These are phyloP conservation scores for Villa cingulata DNA, from an alignment of 2,888 invertebrate species.

Conservation along the genomic window DNA sequence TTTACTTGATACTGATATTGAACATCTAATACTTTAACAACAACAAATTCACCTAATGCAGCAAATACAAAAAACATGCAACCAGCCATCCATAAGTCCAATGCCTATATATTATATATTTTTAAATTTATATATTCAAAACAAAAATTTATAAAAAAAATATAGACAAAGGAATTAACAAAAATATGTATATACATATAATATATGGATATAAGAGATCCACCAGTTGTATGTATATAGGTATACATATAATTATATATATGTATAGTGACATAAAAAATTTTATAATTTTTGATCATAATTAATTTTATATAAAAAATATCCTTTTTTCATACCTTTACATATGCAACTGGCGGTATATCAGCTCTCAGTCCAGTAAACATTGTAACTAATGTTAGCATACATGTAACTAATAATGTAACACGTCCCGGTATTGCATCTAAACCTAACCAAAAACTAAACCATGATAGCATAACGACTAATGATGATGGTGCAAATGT, in stretches of 20 bases:
- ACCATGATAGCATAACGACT: slow-evolving; percentile 75
- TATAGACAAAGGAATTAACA: background rate
- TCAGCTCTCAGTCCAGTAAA: slow-evolving; percentile 69
- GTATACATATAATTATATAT: too few species aligned
- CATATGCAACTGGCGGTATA: slow-evolving; percentile 75
- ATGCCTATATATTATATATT: too few species aligned
- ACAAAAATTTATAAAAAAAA: too few species aligned
- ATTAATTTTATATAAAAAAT: background rate
- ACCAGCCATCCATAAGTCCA: slow-evolving; percentile 80
- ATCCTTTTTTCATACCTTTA: slow-evolving; percentile 52
- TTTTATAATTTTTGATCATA: background rate
- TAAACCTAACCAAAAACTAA: slow-evolving; percentile 73
- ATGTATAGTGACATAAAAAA: too few species aligned
- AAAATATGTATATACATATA: too few species aligned
- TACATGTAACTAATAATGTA: slow-evolving; percentile 67
- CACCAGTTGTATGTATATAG: too few species aligned
- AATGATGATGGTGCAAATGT: slow-evolving; percentile 73
- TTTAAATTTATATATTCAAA: too few species aligned
- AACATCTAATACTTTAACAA: slow-evolving; percentile 67
- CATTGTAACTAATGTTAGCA: slow-evolving; percentile 75
- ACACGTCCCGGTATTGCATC: slow-evolving; percentile 75
- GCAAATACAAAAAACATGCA: slow-evolving; percentile 80
- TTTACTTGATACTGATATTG: slow-evolving; percentile 53
- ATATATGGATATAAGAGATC: too few species aligned
- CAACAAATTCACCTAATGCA: slow-evolving; percentile 68